Percentiles rank a stretch among this genome's conserved stretches.
phyloP scores from a whole-genome alignment of 1,140 invertebrate species.

The Oryctes rhinoceros region DNA sequence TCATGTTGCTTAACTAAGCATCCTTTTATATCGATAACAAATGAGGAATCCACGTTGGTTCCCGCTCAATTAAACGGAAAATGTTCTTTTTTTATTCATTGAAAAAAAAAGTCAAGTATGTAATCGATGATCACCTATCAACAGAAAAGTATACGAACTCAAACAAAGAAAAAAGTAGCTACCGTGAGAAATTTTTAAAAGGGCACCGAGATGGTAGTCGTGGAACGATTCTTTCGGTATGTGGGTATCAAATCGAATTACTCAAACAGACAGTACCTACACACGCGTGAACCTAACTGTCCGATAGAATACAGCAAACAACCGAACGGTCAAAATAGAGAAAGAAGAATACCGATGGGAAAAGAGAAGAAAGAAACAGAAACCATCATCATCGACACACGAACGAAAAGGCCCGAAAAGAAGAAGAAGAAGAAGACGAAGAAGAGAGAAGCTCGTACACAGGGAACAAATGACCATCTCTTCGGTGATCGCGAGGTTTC shows the following conservation, averaged over 20 bases:
- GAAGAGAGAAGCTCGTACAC: constrained; percentile 29
- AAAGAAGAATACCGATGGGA: constrained; percentile 13
- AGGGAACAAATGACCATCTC: constrained; percentile 39
- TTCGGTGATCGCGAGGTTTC: constrained; percentile 41
- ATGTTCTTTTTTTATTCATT: too few relatives aligned
- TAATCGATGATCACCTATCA: not conserved
- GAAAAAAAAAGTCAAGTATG: not conserved
- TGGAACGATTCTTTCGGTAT: constrained; percentile 5
- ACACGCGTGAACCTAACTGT: constrained; percentile 36
- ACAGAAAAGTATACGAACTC: not conserved
- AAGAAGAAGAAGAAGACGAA: not conserved
- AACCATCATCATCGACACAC: constrained; percentile 17
- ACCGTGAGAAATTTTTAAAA: constrained; percentile 29
- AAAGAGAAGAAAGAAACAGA: not conserved
- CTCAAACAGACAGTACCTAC: constrained; percentile 33
- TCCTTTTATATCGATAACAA: too few relatives aligned
- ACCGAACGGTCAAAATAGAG: constrained; percentile 30
- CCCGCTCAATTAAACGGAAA: not conserved
- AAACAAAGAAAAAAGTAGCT: constrained; percentile 13
- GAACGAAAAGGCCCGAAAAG: not conserved
- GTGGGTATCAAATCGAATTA: constrained; percentile 34
- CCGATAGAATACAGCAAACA: constrained; percentile 11
- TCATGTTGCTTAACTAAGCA: too few relatives aligned
- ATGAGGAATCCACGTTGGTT: not conserved
- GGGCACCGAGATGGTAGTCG: constrained; percentile 5